phyloP scores from a whole-genome alignment of 2,113 vertebrate genomes.

The Pipa parva region DNA sequence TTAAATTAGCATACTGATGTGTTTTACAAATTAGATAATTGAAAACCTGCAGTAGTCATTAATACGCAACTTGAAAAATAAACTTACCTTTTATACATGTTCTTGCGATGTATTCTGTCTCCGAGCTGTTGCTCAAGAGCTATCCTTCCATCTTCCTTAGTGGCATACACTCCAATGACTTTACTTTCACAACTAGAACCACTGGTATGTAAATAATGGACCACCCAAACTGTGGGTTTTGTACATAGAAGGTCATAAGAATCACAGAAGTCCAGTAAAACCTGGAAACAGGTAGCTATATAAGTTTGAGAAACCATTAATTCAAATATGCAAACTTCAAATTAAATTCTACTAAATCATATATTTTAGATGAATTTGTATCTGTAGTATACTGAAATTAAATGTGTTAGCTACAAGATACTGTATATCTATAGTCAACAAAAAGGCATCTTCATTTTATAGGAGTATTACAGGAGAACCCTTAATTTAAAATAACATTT shows the following conservation, averaged over 20 bases:
- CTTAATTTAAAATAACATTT: too few species aligned
- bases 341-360: too few species aligned
- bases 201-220: conserved; percentile 66
- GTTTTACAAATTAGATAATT: too few species aligned
- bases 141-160: conserved; percentile 59
- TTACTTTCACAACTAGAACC: conserved; percentile 66
- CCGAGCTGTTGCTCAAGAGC: conserved; percentile 60
- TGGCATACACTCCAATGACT: conserved; percentile 63
- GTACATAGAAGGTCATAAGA: conserved; percentile 63
- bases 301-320: not conserved
- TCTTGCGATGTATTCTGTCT: conserved; percentile 61
- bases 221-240: conserved; percentile 66
- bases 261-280: conserved; percentile 63
- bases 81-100: conserved; percentile 64
- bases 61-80: not conserved
- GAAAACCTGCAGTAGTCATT: not conserved
- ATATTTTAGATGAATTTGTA: too few species aligned
- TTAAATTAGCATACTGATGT: too few species aligned
- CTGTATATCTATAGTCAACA: too few species aligned
- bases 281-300: conserved; percentile 50
- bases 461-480: too few species aligned
- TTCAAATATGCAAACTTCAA: too few species aligned
- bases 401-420: too few species aligned
- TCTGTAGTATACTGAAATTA: too few species aligned
- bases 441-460: too few species aligned